These are phyloP conservation scores for Parazoanthus atlanticus DNA, from an alignment of 92 coral and sea anemone genomes.

Conservation along the genomic window DNA sequence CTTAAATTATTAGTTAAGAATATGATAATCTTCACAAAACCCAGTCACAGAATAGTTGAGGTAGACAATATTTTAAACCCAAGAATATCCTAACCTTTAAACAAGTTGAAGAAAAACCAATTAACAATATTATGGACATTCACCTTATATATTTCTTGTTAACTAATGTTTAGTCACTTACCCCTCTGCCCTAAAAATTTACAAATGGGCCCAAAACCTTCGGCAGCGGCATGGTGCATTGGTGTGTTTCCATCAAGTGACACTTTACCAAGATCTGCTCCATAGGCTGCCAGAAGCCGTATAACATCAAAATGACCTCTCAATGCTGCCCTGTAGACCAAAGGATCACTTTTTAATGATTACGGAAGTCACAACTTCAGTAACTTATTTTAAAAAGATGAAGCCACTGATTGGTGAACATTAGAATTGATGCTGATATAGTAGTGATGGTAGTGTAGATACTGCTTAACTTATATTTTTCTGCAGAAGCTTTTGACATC, in stretches of 20 bases:
- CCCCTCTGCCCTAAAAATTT: conserved; percentile 96
- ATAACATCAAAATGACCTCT: conserved; percentile 96
- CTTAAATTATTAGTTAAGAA: neutral
- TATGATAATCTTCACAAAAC: too few relatives aligned
- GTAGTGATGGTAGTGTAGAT: too few relatives aligned
- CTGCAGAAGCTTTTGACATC: too few relatives aligned
- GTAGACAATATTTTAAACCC: too few relatives aligned
- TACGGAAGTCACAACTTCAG: neutral
- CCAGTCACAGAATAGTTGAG: too few relatives aligned
- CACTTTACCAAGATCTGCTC: conserved; percentile 94
- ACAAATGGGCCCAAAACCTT: conserved; percentile 91
- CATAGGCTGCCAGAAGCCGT: conserved; percentile 90
- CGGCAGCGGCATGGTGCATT: conserved; percentile 81
- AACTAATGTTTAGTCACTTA: conserved; percentile 3
- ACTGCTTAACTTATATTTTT: too few relatives aligned
- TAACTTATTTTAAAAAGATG: too few relatives aligned
- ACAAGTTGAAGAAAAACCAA: too few relatives aligned
- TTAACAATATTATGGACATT: too few relatives aligned
- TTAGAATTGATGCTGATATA: too few relatives aligned
- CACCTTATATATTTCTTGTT: neutral
- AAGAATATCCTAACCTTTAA: too few relatives aligned
- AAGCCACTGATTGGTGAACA: too few relatives aligned
- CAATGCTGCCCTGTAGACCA: conserved; percentile 69
- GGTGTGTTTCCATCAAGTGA: conserved; percentile 89
- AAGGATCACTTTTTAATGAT: neutral